Conservation (phyloP, 2,797 vertebrate genomes). For the Loris lydekkerianus region DNA sequence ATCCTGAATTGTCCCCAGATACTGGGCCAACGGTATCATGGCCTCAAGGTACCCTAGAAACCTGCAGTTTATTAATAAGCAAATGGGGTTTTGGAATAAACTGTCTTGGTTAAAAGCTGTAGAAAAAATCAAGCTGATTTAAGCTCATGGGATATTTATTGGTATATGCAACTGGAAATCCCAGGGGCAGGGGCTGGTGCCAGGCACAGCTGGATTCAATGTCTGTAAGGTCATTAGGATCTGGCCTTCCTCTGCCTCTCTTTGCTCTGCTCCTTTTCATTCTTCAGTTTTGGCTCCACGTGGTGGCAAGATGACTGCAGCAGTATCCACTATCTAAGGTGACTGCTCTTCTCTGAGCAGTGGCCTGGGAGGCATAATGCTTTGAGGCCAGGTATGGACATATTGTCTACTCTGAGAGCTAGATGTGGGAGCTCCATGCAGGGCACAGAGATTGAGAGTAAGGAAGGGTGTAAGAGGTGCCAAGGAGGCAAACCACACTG, state of each 20-base stretch:
- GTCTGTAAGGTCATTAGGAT: background rate
- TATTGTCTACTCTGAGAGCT: background rate
- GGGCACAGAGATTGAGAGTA: background rate
- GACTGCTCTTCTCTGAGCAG: background rate
- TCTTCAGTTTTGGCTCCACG: background rate
- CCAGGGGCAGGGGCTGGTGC: background rate
- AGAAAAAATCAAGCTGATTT: conserved; percentile 14
- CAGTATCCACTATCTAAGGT: background rate
- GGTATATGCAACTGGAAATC: background rate
- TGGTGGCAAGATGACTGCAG: background rate
- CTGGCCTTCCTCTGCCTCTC: background rate
- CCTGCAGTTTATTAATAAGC: background rate
- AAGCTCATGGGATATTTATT: background rate
- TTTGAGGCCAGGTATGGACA: background rate
- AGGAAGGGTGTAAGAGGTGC: background rate
- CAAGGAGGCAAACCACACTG: background rate
- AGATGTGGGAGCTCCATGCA: background rate
- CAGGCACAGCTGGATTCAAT: background rate
- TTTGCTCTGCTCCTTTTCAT: background rate
- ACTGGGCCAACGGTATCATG: background rate
- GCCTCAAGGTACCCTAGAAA: background rate
- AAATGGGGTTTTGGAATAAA: background rate
- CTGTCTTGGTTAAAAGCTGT: conserved; percentile 17
- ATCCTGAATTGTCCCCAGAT: background rate
- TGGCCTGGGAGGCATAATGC: background rate